Percentiles rank a stretch among this genome's conserved stretches.
phyloP scores from a whole-genome alignment of 2,797 vertebrate species.

The Lagorchestes hirsutus region DNA sequence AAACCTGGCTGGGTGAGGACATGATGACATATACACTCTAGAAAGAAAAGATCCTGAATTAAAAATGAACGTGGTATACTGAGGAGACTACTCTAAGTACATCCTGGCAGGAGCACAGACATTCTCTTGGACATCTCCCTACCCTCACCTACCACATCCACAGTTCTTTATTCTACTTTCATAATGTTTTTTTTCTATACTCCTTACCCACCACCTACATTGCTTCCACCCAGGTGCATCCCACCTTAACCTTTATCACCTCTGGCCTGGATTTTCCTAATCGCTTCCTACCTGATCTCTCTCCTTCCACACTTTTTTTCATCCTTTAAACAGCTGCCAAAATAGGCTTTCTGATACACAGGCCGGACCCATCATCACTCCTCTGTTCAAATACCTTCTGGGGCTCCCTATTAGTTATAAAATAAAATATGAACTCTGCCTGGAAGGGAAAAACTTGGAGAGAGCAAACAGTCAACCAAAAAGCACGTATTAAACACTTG shows the following conservation, averaged over 20 bases:
- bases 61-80: not conserved
- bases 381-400: not conserved
- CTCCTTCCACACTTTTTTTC: not conserved
- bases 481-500: not conserved
- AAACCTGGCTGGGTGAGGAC: not conserved
- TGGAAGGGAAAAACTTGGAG: not conserved
- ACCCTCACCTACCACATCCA: not conserved
- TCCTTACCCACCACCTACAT: not conserved
- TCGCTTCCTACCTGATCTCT: not conserved
- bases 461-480: not conserved
- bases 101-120: not conserved
- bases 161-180: not conserved
- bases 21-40: not conserved
- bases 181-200: not conserved
- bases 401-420: not conserved
- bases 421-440: not conserved
- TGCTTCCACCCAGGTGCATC: not conserved
- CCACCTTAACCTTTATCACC: not conserved
- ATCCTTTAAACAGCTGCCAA: not conserved
- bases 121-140: not conserved
- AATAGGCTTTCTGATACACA: not conserved
- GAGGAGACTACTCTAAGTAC: not conserved
- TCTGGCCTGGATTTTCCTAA: not conserved
- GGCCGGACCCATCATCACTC: not conserved
- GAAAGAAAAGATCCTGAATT: not conserved